Evolutionary conservation across 2,113 vertebrate species (phyloP).

Genomic region (Oriolus oriolus): DNA sequence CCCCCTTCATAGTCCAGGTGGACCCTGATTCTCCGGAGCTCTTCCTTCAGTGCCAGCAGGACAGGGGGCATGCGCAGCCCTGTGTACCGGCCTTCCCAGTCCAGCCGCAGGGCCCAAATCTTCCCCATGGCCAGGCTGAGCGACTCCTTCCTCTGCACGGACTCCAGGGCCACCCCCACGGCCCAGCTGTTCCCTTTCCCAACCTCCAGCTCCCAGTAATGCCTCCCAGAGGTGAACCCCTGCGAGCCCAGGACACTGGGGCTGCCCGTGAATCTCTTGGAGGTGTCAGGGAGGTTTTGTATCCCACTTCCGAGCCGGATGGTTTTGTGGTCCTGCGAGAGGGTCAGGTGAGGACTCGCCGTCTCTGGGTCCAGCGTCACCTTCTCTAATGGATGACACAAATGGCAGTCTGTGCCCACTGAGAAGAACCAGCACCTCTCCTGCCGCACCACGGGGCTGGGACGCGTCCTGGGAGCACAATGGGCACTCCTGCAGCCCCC

Average conservation of each 20-base stretch:
- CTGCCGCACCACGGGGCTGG: not conserved
- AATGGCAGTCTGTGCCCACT: rapidly evolving
- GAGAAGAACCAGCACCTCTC: not conserved
- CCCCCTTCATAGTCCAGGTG: not conserved
- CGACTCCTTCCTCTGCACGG: not conserved
- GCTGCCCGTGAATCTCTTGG: slow-evolving; percentile 29
- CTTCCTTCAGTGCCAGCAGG: rapidly evolving
- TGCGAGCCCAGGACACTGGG: slow-evolving; percentile 30
- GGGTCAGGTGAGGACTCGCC: not conserved
- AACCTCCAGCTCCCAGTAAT: slow-evolving; percentile 70
- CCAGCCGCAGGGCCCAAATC: slow-evolving; percentile 28
- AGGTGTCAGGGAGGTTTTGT: not conserved
- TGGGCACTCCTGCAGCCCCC: rapidly evolving
- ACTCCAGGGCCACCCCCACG: slow-evolving; percentile 63
- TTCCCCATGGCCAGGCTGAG: not conserved
- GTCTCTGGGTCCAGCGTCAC: slow-evolving; percentile 62
- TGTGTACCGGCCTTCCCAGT: not conserved
- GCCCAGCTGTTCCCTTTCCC: slow-evolving; percentile 33
- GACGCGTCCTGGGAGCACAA: rapidly evolving
- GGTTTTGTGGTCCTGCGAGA: slow-evolving; percentile 25
- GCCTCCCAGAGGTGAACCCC: slow-evolving; percentile 40
- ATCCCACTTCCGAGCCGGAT: not conserved
- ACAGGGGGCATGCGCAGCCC: not conserved
- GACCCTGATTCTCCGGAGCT: not conserved
- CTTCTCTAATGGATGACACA: not conserved